phyloP scores from a whole-genome alignment of 2,797 vertebrate genomes.

The Microctenopoma steveboyesi region DNA sequence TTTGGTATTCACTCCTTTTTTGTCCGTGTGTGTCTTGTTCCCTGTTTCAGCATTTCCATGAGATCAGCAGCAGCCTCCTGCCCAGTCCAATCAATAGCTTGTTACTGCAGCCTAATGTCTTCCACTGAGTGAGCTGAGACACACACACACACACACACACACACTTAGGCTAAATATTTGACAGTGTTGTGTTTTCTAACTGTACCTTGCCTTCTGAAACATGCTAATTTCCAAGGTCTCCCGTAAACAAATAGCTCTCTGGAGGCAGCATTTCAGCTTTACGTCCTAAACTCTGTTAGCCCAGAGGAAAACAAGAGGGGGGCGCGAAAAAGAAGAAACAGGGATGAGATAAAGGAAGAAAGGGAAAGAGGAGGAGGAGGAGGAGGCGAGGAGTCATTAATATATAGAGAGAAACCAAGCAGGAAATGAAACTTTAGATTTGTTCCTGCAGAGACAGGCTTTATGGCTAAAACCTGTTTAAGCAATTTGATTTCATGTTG shows the following conservation, averaged over 20 bases:
- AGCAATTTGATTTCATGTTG: slow-evolving; percentile 34
- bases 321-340: slow-evolving; percentile 20
- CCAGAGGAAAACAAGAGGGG: slow-evolving; percentile 45
- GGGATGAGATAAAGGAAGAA: slow-evolving; percentile 24
- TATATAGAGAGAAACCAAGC: slow-evolving; percentile 59
- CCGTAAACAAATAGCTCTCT: slow-evolving; percentile 69
- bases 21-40: slow-evolving; percentile 33
- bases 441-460: slow-evolving; percentile 35
- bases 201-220: slow-evolving; percentile 47
- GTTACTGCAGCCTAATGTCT: slow-evolving; percentile 72
- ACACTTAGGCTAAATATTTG: slow-evolving; percentile 25
- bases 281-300: slow-evolving; percentile 57
- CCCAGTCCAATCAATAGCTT: slow-evolving; percentile 74
- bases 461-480: slow-evolving; percentile 46
- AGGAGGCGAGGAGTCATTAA: slow-evolving; percentile 50
- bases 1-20: slow-evolving; percentile 40
- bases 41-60: slow-evolving; percentile 58
- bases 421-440: slow-evolving; percentile 70
- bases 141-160: slow-evolving; percentile 28
- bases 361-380: slow-evolving; percentile 35
- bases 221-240: slow-evolving; percentile 68
- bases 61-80: slow-evolving; percentile 62
- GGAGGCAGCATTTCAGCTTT: slow-evolving; percentile 57
- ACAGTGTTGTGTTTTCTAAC: slow-evolving; percentile 26
- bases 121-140: slow-evolving; percentile 48